These are phyloP conservation scores for Ophiothrix spiculata DNA, from an alignment of 35 echinoderm and acorn worm species.

Conservation along the genomic window DNA sequence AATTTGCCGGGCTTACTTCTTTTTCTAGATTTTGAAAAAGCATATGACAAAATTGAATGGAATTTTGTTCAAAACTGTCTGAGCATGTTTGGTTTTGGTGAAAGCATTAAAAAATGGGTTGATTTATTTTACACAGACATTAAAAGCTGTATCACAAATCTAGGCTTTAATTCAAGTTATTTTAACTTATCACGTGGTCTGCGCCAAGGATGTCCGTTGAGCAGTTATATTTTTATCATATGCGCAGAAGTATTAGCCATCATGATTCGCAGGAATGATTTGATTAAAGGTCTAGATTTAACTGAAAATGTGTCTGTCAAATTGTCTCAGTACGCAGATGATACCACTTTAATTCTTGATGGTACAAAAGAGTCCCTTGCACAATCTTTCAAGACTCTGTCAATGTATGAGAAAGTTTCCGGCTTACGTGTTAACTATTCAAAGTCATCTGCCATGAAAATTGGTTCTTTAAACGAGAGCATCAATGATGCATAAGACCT, in stretches of 20 bases:
- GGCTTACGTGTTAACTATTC: too few species aligned
- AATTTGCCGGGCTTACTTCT: background rate
- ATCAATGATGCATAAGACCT: too few species aligned
- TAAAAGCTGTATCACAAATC: background rate
- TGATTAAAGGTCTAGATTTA: background rate
- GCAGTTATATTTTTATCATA: background rate
- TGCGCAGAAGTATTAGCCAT: background rate
- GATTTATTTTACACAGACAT: background rate
- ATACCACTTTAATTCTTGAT: background rate
- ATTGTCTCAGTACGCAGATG: background rate
- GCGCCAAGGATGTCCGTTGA: background rate
- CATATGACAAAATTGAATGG: background rate
- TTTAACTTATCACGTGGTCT: background rate
- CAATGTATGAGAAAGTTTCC: too few species aligned
- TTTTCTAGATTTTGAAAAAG: background rate
- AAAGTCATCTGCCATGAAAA: too few species aligned
- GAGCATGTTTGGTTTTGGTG: background rate
- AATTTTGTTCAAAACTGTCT: background rate
- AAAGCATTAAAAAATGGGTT: background rate
- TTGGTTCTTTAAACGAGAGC: too few species aligned
- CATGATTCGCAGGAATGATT: background rate
- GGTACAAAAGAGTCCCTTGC: background rate
- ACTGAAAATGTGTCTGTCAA: background rate
- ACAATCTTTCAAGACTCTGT: too few species aligned
- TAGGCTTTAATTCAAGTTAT: background rate